A percentile compares a stretch with the other conserved stretches of the same genome.
phyloP scores from a whole-genome alignment of 2,113 vertebrate genomes.

The Perognathus longimembris region DNA sequence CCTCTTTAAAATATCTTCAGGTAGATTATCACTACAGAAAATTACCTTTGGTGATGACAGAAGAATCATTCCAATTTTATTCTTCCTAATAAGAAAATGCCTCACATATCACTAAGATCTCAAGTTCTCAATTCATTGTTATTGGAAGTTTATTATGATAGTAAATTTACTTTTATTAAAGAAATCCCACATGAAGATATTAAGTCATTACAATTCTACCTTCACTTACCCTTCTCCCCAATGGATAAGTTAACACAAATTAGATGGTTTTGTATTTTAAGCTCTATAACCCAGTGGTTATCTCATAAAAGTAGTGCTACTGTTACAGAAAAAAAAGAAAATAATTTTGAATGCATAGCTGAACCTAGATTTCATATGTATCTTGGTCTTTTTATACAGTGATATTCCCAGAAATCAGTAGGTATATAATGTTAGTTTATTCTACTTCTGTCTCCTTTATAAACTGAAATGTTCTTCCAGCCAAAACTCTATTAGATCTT shows the following conservation, averaged over 20 bases:
- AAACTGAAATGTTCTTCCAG: slow-evolving; percentile 62
- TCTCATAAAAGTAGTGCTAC: slow-evolving; percentile 30
- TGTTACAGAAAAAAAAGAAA: slow-evolving; percentile 11
- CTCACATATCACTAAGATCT: neutral
- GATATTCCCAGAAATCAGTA: slow-evolving; percentile 52
- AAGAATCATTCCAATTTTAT: slow-evolving; percentile 16
- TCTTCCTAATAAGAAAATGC: neutral
- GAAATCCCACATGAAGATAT: slow-evolving; percentile 32
- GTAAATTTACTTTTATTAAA: slow-evolving; percentile 59
- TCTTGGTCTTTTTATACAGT: slow-evolving; percentile 47
- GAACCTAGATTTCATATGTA: slow-evolving; percentile 10
- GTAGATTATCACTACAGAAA: neutral
- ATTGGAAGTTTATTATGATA: neutral
- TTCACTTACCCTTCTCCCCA: slow-evolving; percentile 57
- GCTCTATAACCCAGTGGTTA: neutral
- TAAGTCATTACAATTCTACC: slow-evolving; percentile 38
- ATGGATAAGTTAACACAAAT: slow-evolving; percentile 53
- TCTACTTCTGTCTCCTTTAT: slow-evolving; percentile 49
- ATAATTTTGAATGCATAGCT: slow-evolving; percentile 48
- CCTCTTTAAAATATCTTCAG: slow-evolving; percentile 11
- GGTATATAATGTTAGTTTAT: slow-evolving; percentile 37
- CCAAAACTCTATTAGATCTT: slow-evolving; percentile 65
- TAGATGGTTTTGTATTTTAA: slow-evolving; percentile 47
- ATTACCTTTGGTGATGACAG: neutral
- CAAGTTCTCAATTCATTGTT: neutral